Percentiles rank a stretch among this genome's conserved stretches.
Evolutionary conservation across 2,113 vertebrate genomes (phyloP).

Genomic region (Xiphias gladius): DNA sequence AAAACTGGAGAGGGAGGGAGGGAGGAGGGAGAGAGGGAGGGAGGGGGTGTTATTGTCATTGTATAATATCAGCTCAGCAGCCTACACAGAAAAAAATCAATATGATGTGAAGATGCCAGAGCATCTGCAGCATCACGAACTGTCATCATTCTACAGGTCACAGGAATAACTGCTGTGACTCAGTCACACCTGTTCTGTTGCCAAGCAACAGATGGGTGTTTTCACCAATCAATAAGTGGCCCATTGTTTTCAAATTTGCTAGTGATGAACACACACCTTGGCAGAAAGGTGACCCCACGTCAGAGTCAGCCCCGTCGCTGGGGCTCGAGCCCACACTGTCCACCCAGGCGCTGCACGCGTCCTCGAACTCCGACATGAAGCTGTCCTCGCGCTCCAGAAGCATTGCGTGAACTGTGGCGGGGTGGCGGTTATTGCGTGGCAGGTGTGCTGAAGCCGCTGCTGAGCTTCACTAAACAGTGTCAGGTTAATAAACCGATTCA

Average conservation of each 20-base stretch:
- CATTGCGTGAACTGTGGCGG: conserved; percentile 38
- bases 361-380: conserved; percentile 81
- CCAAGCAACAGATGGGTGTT: neutral
- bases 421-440: neutral
- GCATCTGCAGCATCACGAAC: neutral
- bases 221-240: neutral
- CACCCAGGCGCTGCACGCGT: conserved; percentile 80
- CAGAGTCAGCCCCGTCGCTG: conserved; percentile 65
- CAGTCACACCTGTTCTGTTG: too few species aligned
- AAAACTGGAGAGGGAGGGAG: conserved; percentile 77
- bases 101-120: neutral
- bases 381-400: conserved; percentile 77
- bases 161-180: too few species aligned
- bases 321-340: conserved; percentile 77
- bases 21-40: conserved; percentile 22
- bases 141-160: too few species aligned
- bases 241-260: too few species aligned
- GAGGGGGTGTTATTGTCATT: conserved; percentile 56
- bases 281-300: conserved; percentile 73
- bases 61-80: conserved; percentile 49
- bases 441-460: neutral
- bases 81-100: conserved; percentile 13
- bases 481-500: neutral
- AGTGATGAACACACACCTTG: conserved; percentile 57
- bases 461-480: neutral